phyloP scores from a whole-genome alignment of 2,888 invertebrate genomes.

The Drosophila phalerata region DNA sequence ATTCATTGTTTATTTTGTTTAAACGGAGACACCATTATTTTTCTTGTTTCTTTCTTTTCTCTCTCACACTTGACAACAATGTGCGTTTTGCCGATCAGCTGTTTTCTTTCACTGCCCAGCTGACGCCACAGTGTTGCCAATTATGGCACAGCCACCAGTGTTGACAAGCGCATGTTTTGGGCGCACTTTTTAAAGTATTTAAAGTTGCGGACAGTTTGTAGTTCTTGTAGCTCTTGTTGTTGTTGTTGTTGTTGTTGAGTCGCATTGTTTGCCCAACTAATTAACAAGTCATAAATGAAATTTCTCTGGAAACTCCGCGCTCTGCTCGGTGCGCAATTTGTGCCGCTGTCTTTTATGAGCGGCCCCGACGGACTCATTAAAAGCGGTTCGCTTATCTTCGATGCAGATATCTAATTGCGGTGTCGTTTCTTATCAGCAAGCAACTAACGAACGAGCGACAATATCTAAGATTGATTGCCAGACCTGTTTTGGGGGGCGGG shows the following conservation, averaged over 20 bases:
- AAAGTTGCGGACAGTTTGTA: constrained; percentile 6
- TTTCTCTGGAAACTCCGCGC: constrained; percentile 59
- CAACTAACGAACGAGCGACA: constrained; percentile 68
- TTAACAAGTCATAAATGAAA: constrained; percentile 70
- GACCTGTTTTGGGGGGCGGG: constrained; percentile 25
- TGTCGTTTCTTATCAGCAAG: constrained; percentile 73
- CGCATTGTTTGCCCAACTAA: constrained; percentile 56
- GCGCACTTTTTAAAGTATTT: constrained; percentile 9
- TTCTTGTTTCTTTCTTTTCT: neutral
- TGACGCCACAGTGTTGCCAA: constrained; percentile 23
- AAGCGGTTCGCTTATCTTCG: constrained; percentile 65
- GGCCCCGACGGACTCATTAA: constrained; percentile 66
- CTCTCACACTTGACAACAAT: constrained; percentile 21
- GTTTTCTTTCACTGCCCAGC: constrained; percentile 22
- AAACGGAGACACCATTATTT: constrained; percentile 12
- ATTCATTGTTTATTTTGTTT: constrained; percentile 52
- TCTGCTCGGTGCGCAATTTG: constrained; percentile 35
- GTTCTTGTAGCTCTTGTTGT: no score
- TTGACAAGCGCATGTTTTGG: constrained; percentile 6
- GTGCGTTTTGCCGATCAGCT: constrained; percentile 47
- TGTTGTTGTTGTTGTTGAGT: constrained; percentile 1
- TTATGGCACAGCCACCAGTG: constrained; percentile 8
- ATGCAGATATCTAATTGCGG: constrained; percentile 74
- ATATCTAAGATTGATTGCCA: constrained; percentile 77
- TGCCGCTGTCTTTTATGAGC: constrained; percentile 61